phyloP scores from a whole-genome alignment of 2,113 vertebrate genomes.

The Corapipo altera region DNA sequence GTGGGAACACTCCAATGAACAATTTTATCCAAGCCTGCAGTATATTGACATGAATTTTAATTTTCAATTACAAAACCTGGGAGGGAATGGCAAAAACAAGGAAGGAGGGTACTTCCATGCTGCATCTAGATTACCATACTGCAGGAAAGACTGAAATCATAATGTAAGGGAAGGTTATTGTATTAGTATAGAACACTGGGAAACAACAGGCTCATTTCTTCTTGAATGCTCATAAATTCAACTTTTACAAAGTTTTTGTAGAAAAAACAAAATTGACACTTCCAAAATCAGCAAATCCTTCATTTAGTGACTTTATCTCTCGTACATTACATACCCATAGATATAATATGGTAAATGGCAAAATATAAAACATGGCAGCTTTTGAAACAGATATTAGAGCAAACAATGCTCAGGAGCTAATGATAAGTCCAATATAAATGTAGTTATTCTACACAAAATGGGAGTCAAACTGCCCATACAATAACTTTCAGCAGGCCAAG shows the following conservation, averaged over 20 bases:
- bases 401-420: background rate
- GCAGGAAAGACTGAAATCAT: background rate
- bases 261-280: background rate
- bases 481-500: background rate
- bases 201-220: background rate
- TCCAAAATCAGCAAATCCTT: background rate
- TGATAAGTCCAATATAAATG: background rate
- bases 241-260: background rate
- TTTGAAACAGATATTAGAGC: background rate
- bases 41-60: slow-evolving; percentile 1
- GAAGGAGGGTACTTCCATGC: background rate
- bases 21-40: background rate
- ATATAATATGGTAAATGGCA: background rate
- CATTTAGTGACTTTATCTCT: background rate
- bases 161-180: background rate
- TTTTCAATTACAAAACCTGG: background rate
- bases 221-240: background rate
- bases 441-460: background rate
- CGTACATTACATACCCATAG: background rate
- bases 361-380: background rate
- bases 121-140: background rate
- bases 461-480: background rate
- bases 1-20: background rate
- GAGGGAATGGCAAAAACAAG: background rate
- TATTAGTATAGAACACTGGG: background rate